phyloP scores from a whole-genome alignment of 2,113 vertebrate genomes.

The Ptyas mucosa region DNA sequence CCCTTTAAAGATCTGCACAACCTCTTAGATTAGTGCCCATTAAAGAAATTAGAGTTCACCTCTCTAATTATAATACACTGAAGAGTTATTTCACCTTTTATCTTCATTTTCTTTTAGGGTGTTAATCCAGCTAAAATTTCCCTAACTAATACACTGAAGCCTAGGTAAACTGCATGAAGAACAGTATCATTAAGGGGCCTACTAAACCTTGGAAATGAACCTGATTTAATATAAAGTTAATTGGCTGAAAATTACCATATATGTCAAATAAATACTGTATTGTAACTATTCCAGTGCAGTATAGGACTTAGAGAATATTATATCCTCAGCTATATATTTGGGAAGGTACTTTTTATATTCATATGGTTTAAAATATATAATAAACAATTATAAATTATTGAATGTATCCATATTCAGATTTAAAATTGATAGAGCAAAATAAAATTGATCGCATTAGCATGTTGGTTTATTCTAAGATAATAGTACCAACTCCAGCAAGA shows the following conservation, averaged over 20 bases:
- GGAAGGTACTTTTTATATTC: neutral
- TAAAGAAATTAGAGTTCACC: constrained; percentile 34
- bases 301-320: neutral
- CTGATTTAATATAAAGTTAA: neutral
- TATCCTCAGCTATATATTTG: neutral
- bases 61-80: constrained; percentile 37
- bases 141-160: neutral
- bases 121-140: neutral
- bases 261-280: neutral
- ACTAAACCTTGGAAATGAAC: neutral
- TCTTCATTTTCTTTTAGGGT: constrained; percentile 47
- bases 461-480: neutral
- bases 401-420: neutral
- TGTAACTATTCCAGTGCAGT: neutral
- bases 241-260: neutral
- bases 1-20: neutral
- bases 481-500: neutral
- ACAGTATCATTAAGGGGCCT: neutral
- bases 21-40: neutral
- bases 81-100: constrained; percentile 33
- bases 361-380: neutral
- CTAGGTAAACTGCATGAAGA: neutral
- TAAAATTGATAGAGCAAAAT: neutral
- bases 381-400: neutral
- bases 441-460: neutral